A percentile compares a stretch with the other conserved stretches of the same genome.
phyloP scores from a whole-genome alignment of 2,797 vertebrate genomes.

The Denticeps clupeoides region DNA sequence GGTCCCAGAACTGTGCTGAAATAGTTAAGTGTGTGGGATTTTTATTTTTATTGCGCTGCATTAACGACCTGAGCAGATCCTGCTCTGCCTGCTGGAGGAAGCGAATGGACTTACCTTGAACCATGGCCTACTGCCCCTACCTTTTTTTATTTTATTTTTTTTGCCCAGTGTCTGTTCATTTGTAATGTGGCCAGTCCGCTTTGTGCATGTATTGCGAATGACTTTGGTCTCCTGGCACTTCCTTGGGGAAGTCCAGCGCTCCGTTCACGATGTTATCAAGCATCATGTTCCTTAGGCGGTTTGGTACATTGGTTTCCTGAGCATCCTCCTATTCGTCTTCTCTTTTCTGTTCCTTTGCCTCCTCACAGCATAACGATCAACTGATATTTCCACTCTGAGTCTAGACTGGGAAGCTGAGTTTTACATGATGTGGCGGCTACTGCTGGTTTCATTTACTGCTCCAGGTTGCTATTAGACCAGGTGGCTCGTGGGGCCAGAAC shows the following conservation, averaged over 20 bases:
- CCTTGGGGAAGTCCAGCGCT: constrained; percentile 45
- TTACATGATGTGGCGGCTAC: no score
- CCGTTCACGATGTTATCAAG: constrained; percentile 16
- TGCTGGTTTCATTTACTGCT: no score
- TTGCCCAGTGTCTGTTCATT: background rate
- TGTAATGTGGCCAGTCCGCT: no score
- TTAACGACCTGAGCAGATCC: background rate
- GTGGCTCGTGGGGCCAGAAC: no score
- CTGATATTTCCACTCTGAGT: no score
- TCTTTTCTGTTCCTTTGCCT: constrained; percentile 4
- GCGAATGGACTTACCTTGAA: background rate
- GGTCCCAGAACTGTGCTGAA: background rate
- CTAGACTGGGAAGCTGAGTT: no score
- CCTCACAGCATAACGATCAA: no score
- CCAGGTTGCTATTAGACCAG: no score
- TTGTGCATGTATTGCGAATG: constrained; percentile 18
- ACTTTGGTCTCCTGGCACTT: constrained; percentile 51
- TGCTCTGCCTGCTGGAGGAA: background rate
- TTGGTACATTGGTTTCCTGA: constrained; percentile 10
- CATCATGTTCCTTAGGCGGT: constrained; percentile 10
- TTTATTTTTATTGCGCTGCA: constrained; percentile 1
- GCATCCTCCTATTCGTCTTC: background rate
- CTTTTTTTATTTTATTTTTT: background rate
- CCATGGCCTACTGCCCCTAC: constrained; percentile 9
- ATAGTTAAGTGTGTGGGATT: background rate